Percentiles rank a stretch among this genome's conserved stretches.
phyloP scores from a whole-genome alignment of 2,113 vertebrate species.

The Rhynchomys soricoides region DNA sequence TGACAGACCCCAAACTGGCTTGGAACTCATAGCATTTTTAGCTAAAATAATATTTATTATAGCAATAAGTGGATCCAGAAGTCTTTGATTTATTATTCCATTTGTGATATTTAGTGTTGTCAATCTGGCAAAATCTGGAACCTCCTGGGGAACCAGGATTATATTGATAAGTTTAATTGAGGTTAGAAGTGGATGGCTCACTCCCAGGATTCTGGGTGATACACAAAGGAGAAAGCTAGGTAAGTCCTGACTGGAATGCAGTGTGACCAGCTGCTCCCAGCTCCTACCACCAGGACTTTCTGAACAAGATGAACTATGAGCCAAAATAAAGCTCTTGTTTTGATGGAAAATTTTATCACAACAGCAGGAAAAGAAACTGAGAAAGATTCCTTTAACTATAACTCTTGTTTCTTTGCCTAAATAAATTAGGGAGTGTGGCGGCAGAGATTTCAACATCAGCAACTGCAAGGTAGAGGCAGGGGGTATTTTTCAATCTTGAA shows the following conservation, averaged over 20 bases:
- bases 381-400: neutral
- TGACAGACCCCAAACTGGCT: neutral
- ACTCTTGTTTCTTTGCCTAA: neutral
- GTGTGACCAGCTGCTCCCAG: neutral
- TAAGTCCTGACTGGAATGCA: neutral
- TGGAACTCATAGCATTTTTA: neutral
- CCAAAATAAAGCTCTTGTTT: neutral
- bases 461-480: neutral
- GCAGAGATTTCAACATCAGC: neutral
- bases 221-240: neutral
- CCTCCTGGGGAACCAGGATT: neutral
- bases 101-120: neutral
- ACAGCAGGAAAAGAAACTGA: neutral
- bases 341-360: neutral
- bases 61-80: neutral
- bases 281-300: neutral
- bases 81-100: neutral
- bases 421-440: neutral
- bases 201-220: neutral
- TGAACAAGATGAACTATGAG: neutral
- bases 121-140: neutral
- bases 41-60: neutral
- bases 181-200: neutral
- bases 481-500: neutral
- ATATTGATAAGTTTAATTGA: neutral